Conservation (phyloP, 2,113 vertebrate genomes). For the Gulo gulo region DNA sequence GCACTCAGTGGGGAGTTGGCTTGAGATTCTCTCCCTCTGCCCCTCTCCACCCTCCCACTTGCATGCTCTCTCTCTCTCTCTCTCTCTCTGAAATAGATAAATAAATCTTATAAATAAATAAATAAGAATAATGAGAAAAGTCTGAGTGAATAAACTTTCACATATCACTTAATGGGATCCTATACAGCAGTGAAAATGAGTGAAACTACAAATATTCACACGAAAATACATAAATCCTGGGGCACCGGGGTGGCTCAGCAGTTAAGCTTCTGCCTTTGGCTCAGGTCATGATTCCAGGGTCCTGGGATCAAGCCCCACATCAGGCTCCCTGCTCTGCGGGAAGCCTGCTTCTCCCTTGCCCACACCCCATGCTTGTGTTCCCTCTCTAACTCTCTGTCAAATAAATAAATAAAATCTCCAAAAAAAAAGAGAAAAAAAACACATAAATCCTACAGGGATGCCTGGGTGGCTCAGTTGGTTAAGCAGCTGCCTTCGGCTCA, state of each 20-base stretch:
- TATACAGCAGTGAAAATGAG: background rate
- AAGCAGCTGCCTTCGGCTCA: no score
- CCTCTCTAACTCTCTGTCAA: no score
- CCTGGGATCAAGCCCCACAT: no score
- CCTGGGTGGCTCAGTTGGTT: no score
- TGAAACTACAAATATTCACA: background rate
- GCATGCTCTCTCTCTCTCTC: background rate
- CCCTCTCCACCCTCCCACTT: background rate
- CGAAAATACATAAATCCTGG: background rate
- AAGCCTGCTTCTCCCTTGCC: no score
- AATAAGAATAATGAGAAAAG: background rate
- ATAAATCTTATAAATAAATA: background rate
- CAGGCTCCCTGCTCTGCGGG: no score
- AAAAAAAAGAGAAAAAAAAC: no score
- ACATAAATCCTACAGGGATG: background rate
- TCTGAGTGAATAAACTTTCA: background rate
- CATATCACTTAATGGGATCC: background rate
- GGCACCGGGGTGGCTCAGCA: no score
- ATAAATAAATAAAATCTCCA: no score
- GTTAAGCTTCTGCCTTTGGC: no score
- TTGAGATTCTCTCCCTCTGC: background rate
- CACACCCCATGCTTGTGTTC: no score
- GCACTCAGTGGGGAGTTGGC: background rate
- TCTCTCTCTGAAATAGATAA: background rate
- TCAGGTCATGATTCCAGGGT: no score